Base-by-base conservation (phyloP, 2,888 invertebrate species). In the Drosophila nigricruria region DNA sequence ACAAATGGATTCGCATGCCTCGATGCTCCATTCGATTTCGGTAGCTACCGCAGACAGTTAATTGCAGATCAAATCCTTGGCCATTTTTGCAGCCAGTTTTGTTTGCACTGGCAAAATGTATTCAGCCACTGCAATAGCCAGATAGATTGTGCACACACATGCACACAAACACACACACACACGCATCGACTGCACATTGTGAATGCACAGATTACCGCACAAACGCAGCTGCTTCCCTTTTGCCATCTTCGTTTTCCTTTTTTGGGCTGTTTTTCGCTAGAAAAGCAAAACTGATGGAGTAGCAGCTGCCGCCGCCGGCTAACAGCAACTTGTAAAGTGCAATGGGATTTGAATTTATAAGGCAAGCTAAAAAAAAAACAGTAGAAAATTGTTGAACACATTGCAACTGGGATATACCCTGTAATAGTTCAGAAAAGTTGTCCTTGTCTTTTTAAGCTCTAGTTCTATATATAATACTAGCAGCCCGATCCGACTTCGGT, bases 141-240 rank as follows among this genome's bases (percentile, higher is more conserved):
- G 73, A 77, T 69, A 65, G 54, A 50, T 65, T 62, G 47, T 68
- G 72, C 50, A 68, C 23, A 71, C 27, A 63, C 32, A 18, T 60
- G 64, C 75, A 73, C 34, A n/a, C 36, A 38, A n/a, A 1, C 34
- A 34, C 34, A 14, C 34, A 14, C 34, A 34, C 23, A 54, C 32
- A 20, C 62, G 64, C 73, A 76, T 64, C 61, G 77, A 57, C 50
- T 59, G 70, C 72, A 70, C 69, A 84, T 83, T 81, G 74, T 79
- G 77, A 67, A 83, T 79, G 79, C 82, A 81, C 77, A 79, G 85
- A 87, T 87, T 83, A 84, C 82, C 63, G 63, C 82, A 45, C 62
- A 69, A 77, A 84, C 84, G 79, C 47, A 68, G 70, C 52, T 71
- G 45, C 16, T 12, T 12, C 42, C 32, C 20, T 23, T 23, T 14